phyloP scores from a whole-genome alignment of 1,140 invertebrate genomes.

The Theocolax elegans region DNA sequence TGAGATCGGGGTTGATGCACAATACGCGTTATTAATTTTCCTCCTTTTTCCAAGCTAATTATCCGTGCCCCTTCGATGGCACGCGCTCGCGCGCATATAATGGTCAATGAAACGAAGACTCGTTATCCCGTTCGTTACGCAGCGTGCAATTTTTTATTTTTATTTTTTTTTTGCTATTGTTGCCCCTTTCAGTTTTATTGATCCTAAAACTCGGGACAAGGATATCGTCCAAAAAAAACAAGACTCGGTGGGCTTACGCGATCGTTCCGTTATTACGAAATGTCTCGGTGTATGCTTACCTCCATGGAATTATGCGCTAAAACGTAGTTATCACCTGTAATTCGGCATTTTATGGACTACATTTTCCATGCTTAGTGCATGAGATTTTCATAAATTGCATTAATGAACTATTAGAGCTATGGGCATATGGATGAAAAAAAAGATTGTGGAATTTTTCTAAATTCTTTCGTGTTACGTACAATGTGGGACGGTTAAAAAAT shows the following conservation, averaged over 20 bases:
- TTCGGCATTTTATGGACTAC: not conserved
- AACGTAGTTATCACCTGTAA: not conserved
- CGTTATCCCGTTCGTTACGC: not conserved
- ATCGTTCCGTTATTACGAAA: not conserved
- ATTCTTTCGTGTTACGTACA: not conserved
- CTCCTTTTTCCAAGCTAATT: not conserved
- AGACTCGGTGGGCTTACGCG: not conserved
- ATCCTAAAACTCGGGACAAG: not conserved
- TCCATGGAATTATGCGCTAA: not conserved
- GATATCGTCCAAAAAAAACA: not conserved
- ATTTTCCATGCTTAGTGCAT: not conserved
- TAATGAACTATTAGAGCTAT: constrained; percentile 1
- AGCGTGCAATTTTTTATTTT: not conserved
- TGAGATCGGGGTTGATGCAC: constrained; percentile 47
- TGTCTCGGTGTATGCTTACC: not conserved
- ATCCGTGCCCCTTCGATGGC: not conserved
- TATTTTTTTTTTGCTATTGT: not conserved
- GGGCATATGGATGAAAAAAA: not conserved
- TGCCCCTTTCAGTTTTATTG: constrained; percentile 1
- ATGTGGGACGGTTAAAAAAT: not conserved
- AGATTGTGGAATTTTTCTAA: not conserved
- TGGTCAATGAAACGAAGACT: constrained; percentile 12
- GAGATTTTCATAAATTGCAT: constrained; percentile 7
- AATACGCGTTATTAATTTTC: constrained; percentile 21
- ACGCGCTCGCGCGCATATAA: not conserved